Evolutionary conservation across 2,797 vertebrate species (phyloP).

Genomic region (Monodelphis domestica): DNA sequence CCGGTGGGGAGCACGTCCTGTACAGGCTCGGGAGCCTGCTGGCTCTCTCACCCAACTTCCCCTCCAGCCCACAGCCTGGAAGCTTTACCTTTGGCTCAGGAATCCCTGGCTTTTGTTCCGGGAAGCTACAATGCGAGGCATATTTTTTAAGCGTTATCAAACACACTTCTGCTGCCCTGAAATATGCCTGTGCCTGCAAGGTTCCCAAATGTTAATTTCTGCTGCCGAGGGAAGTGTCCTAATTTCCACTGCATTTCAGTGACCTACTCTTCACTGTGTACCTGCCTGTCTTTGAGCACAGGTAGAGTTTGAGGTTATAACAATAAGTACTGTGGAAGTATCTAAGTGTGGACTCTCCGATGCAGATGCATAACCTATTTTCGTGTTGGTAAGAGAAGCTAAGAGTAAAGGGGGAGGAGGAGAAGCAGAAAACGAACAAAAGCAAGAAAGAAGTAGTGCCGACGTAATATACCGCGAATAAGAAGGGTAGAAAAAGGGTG

Average conservation of each 20-base stretch:
- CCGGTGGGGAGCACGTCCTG: neutral
- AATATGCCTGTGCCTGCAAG: conserved; percentile 43
- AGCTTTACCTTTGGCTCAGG: conserved; percentile 55
- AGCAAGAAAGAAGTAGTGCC: neutral
- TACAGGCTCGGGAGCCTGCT: conserved; percentile 21
- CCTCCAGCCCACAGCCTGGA: conserved; percentile 42
- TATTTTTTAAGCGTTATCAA: conserved; percentile 63
- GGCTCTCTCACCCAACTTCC: conserved; percentile 36
- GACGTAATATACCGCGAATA: neutral
- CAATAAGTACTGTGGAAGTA: conserved; percentile 23
- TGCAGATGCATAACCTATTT: neutral
- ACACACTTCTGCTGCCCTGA: conserved; percentile 49
- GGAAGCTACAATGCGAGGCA: conserved; percentile 59
- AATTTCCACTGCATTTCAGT: conserved; percentile 19
- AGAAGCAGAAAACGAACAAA: neutral
- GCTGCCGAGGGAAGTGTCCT: conserved; percentile 37
- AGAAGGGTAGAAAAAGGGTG: neutral
- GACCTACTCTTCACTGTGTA: conserved; percentile 37
- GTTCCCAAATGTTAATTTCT: conserved; percentile 61
- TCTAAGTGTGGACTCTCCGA: neutral
- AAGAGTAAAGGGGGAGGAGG: neutral
- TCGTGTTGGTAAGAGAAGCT: conserved; percentile 35
- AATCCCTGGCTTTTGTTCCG: conserved; percentile 65
- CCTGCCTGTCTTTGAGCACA: conserved; percentile 34
- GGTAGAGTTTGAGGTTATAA: conserved; percentile 4